phyloP scores from a whole-genome alignment of 2,888 invertebrate genomes.

The Andrena trimmerana region DNA sequence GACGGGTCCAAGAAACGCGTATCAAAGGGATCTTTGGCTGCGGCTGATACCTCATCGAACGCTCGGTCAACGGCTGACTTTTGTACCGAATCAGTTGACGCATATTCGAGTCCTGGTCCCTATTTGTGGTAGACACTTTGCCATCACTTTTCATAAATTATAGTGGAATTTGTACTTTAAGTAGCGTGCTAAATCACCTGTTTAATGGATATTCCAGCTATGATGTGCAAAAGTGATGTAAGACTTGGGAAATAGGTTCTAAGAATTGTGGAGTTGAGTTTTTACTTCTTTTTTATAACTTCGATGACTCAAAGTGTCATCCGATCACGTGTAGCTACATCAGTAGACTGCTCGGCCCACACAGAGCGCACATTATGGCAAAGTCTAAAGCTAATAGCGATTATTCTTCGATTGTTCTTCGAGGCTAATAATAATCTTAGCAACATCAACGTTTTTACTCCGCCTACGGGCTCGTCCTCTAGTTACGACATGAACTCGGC shows the following conservation, averaged over 20 bases:
- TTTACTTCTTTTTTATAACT: too few relatives aligned
- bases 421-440: slow-evolving; percentile 15
- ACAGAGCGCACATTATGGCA: background rate
- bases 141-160: too few relatives aligned
- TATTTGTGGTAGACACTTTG: background rate
- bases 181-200: background rate
- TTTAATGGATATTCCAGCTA: too few relatives aligned
- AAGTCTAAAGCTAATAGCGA: slow-evolving; percentile 9
- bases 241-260: too few relatives aligned
- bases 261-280: too few relatives aligned
- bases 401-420: slow-evolving; percentile 21
- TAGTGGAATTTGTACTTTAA: too few relatives aligned
- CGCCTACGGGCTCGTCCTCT: slow-evolving; percentile 23
- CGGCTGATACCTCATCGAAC: slow-evolving; percentile 26
- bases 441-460: slow-evolving; percentile 19
- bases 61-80: slow-evolving; percentile 19
- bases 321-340: background rate
- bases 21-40: slow-evolving; percentile 44
- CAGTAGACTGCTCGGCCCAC: slow-evolving; percentile 1
- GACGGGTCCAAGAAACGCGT: slow-evolving; percentile 42
- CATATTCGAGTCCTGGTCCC: background rate
- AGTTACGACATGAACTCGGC: slow-evolving; percentile 4
- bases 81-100: background rate
- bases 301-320: background rate
- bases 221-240: too few relatives aligned